Evolutionary conservation across 1,140 invertebrate species (phyloP).

Genomic region (Halictus rubicundus): DNA sequence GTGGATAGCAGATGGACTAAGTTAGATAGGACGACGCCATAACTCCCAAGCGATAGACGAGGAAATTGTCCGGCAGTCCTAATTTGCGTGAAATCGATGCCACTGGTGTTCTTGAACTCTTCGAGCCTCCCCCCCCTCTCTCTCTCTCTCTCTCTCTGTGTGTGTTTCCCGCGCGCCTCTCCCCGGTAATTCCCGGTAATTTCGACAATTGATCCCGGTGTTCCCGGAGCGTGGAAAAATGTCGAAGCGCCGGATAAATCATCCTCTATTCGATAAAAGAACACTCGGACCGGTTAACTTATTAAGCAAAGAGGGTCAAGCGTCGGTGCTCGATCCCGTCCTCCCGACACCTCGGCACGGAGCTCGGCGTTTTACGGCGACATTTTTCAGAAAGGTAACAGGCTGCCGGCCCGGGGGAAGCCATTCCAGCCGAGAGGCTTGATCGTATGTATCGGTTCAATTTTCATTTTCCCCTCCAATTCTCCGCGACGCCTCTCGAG

Average conservation of each 20-base stretch:
- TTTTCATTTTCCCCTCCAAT: conserved; percentile 70
- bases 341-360: neutral
- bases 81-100: neutral
- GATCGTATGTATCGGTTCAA: conserved; percentile 60
- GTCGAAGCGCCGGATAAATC: neutral
- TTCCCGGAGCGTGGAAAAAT: neutral
- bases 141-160: no score
- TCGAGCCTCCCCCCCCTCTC: no score
- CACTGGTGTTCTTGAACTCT: neutral
- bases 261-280: neutral
- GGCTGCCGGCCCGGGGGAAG: neutral
- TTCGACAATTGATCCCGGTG: neutral
- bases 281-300: neutral
- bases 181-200: neutral
- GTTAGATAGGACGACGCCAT: neutral
- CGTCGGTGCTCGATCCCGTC: neutral
- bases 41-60: neutral
- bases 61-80: neutral
- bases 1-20: neutral
- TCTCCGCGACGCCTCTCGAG: conserved; percentile 52
- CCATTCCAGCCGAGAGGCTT: conserved; percentile 28
- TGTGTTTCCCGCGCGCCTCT: no score
- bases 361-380: neutral
- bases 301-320: neutral
- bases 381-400: conserved; percentile 15